phyloP scores from a whole-genome alignment of 2,113 vertebrate genomes.

The Ciconia stormi region DNA sequence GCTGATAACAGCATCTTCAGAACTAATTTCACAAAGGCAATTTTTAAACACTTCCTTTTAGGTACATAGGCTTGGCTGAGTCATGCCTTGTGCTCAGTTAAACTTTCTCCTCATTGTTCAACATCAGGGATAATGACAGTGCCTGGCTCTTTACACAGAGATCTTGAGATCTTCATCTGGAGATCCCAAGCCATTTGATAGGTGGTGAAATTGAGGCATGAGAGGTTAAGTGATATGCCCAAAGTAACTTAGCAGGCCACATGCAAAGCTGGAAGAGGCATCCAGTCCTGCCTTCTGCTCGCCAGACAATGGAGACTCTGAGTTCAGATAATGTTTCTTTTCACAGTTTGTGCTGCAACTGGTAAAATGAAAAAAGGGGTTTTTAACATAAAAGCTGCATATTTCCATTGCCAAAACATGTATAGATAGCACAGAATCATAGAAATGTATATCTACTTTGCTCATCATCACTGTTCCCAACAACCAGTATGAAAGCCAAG shows the following conservation, averaged over 20 bases:
- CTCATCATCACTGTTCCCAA: not conserved
- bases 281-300: not conserved
- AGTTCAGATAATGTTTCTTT: not conserved
- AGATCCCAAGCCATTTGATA: not conserved
- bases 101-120: conserved; percentile 51
- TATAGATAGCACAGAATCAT: not conserved
- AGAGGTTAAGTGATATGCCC: not conserved
- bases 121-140: not conserved
- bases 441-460: not conserved
- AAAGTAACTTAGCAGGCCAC: not conserved
- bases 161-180: not conserved
- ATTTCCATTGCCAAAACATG: not conserved
- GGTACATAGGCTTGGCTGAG: not conserved
- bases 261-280: not conserved
- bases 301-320: not conserved
- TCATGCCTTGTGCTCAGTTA: conserved; percentile 29
- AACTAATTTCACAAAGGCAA: not conserved
- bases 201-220: not conserved
- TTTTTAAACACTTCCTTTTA: conserved; percentile 47
- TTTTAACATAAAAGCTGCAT: not conserved
- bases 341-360: not conserved
- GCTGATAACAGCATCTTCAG: not conserved
- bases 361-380: not conserved
- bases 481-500: not conserved
- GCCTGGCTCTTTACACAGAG: not conserved